A percentile compares a stretch with the other conserved stretches of the same genome.
Evolutionary conservation across 2,888 invertebrate species (phyloP).

Genomic region (Agonopterix arenella): DNA sequence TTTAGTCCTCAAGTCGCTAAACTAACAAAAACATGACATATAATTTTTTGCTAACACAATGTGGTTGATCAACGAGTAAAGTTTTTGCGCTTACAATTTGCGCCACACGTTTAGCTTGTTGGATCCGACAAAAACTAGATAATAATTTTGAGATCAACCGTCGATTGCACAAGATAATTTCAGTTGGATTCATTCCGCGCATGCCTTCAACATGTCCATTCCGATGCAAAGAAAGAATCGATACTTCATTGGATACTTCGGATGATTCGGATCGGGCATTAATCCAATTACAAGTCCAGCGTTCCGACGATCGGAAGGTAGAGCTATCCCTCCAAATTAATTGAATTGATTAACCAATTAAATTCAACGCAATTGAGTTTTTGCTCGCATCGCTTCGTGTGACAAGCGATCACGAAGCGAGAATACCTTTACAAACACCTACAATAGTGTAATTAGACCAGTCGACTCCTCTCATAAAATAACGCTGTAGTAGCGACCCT

Average conservation of each 20-base stretch:
- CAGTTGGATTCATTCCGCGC: conserved; percentile 43
- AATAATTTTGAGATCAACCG: too few species aligned
- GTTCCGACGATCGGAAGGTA: conserved; percentile 37
- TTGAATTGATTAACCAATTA: conserved; percentile 67
- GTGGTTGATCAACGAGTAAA: too few species aligned
- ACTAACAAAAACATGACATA: neutral
- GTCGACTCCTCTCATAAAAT: neutral
- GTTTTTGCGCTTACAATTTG: too few species aligned
- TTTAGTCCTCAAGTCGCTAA: neutral
- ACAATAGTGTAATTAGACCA: conserved; percentile 3
- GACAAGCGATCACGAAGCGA: neutral
- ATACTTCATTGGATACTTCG: conserved; percentile 23
- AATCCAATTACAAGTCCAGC: conserved; percentile 58
- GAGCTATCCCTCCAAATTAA: conserved; percentile 56
- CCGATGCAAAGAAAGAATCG: conserved; percentile 57
- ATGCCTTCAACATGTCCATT: conserved; percentile 50
- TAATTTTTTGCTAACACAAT: neutral
- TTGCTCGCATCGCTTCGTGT: conserved; percentile 5
- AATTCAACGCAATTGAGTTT: conserved; percentile 25
- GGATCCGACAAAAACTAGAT: too few species aligned
- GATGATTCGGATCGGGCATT: conserved; percentile 44
- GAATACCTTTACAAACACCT: conserved; percentile 5
- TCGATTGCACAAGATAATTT: conserved; percentile 10
- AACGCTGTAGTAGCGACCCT: neutral
- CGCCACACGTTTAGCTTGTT: too few species aligned